A percentile compares a stretch with the other conserved stretches of the same genome.
phyloP scores from a whole-genome alignment of 2,888 invertebrate genomes.

The Miltochrista miniata region DNA sequence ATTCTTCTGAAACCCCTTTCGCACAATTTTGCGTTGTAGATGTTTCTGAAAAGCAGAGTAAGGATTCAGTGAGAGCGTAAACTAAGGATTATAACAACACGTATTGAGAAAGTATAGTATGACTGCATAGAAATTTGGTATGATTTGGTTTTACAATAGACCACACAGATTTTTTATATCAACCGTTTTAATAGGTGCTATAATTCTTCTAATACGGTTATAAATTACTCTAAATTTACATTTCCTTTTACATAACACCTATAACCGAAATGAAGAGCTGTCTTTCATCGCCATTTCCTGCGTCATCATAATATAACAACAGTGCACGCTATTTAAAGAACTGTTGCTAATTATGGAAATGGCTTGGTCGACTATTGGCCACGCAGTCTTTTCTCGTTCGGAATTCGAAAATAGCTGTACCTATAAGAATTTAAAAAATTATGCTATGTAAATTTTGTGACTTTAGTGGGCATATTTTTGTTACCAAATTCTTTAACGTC shows the following conservation, averaged over 20 bases:
- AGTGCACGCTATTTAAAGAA: constrained; percentile 22
- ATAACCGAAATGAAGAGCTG: constrained; percentile 6
- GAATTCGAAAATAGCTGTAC: neutral
- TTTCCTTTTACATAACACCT: constrained; percentile 11
- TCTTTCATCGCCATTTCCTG: constrained; percentile 33
- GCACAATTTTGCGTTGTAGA: no score
- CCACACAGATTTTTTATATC: neutral
- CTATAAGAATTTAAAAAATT: neutral
- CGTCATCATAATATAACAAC: neutral
- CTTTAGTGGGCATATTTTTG: no score
- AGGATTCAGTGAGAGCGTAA: no score
- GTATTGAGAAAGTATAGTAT: no score
- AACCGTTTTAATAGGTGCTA: neutral
- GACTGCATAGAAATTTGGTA: no score
- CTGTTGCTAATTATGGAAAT: constrained; percentile 25
- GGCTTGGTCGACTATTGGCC: constrained; percentile 4
- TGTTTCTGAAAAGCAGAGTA: no score
- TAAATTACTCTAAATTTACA: constrained; percentile 10
- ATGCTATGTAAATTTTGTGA: no score
- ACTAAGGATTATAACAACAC: no score
- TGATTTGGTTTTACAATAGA: neutral
- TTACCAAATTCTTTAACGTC: no score
- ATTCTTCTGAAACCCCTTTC: no score
- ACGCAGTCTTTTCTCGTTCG: neutral
- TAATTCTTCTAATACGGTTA: neutral